Evolutionary conservation across 2,113 vertebrate genomes (phyloP).

Genomic region (Tapirus terrestris): DNA sequence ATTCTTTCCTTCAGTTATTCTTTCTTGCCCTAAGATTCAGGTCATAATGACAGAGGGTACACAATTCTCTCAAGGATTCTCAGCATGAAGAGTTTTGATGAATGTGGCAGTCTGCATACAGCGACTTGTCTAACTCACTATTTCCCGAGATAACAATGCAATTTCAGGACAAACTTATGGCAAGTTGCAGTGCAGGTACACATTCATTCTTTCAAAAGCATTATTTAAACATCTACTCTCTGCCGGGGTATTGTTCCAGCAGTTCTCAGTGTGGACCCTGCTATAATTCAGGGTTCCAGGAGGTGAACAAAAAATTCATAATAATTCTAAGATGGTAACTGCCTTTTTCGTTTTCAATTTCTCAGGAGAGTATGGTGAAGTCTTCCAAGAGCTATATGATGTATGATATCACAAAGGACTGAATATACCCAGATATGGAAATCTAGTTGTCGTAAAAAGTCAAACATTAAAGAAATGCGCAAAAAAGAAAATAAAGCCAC

Average conservation of each 20-base stretch:
- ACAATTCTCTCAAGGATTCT: background rate
- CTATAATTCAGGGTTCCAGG: background rate
- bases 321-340: background rate
- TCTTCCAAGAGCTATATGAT: background rate
- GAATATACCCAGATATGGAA: background rate
- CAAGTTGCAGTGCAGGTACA: background rate
- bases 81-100: background rate
- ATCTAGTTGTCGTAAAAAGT: background rate
- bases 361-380: background rate
- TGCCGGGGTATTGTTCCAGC: background rate
- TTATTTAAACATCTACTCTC: background rate
- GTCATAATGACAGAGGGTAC: background rate
- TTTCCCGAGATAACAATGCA: background rate
- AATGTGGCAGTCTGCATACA: background rate
- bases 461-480: background rate
- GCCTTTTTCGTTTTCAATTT: background rate
- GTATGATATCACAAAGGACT: background rate
- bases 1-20: background rate
- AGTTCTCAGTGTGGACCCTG: background rate
- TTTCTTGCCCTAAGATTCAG: background rate
- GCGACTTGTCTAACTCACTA: background rate
- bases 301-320: background rate
- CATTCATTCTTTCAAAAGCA: background rate
- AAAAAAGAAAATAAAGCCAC: background rate
- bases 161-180: background rate